Percentiles rank a stretch among this genome's conserved stretches.
Conservation (phyloP, 2,888 invertebrate genomes). For the Ptilodon capucinus region DNA sequence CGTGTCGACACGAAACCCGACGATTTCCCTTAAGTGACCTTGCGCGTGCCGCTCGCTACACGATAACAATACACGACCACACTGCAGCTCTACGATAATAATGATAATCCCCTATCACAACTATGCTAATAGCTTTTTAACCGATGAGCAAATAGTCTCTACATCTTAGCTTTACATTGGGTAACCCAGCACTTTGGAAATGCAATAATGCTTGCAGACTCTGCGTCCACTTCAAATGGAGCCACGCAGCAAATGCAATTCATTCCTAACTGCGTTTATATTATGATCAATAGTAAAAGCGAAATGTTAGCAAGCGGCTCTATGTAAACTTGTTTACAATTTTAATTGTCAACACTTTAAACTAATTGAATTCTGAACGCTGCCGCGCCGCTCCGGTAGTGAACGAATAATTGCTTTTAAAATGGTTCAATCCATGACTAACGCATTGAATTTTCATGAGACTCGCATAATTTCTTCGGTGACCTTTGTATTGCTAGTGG, state of each 20-base stretch:
- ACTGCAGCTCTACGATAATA: conserved; percentile 43
- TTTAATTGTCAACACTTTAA: conserved; percentile 29
- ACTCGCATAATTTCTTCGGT: conserved; percentile 58
- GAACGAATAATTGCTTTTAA: conserved; percentile 30
- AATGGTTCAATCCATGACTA: conserved; percentile 52
- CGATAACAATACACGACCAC: conserved; percentile 55
- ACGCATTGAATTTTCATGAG: conserved; percentile 64
- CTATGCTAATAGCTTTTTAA: conserved; percentile 19
- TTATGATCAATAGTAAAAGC: conserved; percentile 39
- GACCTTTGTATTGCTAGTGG: conserved; percentile 62
- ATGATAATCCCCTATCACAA: conserved; percentile 40
- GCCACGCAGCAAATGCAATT: background rate
- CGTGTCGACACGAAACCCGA: conserved; percentile 64
- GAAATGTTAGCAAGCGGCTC: conserved; percentile 35
- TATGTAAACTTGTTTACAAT: conserved; percentile 32
- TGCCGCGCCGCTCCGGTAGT: too few relatives aligned
- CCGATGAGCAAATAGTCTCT: background rate
- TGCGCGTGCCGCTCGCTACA: conserved; percentile 57
- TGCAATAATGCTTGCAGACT: background rate
- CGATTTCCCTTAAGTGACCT: conserved; percentile 80
- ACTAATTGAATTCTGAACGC: conserved; percentile 31
- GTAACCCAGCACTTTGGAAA: background rate
- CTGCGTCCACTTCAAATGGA: background rate
- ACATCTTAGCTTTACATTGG: background rate
- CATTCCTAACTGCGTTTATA: background rate